phyloP scores from a whole-genome alignment of 2,888 invertebrate genomes.

The Serripes groenlandicus region DNA sequence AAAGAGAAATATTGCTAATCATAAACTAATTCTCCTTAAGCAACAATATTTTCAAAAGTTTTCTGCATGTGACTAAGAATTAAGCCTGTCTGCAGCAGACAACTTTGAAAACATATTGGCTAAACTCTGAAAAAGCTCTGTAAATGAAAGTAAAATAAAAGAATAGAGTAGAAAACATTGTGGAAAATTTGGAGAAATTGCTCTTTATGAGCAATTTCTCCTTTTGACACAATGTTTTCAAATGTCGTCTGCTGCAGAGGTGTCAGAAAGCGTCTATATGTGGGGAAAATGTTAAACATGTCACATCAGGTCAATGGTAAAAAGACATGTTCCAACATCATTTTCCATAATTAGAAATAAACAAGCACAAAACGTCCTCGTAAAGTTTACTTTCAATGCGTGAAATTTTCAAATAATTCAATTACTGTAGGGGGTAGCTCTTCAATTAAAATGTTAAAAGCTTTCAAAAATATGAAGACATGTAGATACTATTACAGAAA shows the following conservation, averaged over 20 bases:
- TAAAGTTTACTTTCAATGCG: constrained; percentile 15
- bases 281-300: not conserved
- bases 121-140: too few species aligned
- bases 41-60: too few species aligned
- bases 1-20: too few species aligned
- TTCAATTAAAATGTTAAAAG: too few species aligned
- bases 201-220: not conserved
- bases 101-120: too few species aligned
- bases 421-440: constrained; percentile 15
- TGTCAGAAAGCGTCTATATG: not conserved
- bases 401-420: constrained; percentile 16
- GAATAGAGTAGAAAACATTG: not conserved
- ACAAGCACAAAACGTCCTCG: not conserved
- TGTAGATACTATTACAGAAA: too few species aligned
- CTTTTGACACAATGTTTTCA: not conserved
- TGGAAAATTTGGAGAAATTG: not conserved
- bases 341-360: not conserved
- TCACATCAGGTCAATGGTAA: not conserved
- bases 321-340: constrained; percentile 8
- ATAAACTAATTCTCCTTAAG: too few species aligned
- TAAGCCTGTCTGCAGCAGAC: too few species aligned
- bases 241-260: not conserved
- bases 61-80: too few species aligned
- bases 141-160: too few species aligned
- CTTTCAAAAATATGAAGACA: too few species aligned